Evolutionary conservation across 2,888 invertebrate genomes (phyloP), one percentile per base, ranked within the genome.

Genomic region (Gari tellinella): DNA sequence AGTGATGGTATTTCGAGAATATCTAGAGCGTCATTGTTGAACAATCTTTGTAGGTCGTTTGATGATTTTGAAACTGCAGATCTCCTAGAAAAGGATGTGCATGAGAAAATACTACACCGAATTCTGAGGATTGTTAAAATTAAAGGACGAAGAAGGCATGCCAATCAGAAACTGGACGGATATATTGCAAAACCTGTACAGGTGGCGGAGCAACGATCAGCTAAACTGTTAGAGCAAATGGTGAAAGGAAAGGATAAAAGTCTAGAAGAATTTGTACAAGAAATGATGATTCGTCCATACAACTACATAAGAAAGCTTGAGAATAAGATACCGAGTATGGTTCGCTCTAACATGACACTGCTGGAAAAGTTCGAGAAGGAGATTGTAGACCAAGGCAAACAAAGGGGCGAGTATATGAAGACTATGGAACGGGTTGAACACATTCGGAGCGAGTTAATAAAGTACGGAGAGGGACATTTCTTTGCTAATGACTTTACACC

Each of bases 321-420:
- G 60, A 76, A 52, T 17, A 82, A 78, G 25, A 76, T 85, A 31
- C 83, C 80, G 0, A 83, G 74, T 15, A 80, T 88, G 56, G 83
- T 88, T 23, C 46, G 72, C 14, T 73, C 82, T 4, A 87, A 85
- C 53, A 80, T 81, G 38, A 61, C 69, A 21, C 66, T 85, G 5
- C 79, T 87, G 56, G 80, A 81, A 7, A 76, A 80, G 40, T 85
- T 87, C 40, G 61, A 77, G 15, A 61, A 38, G 19, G 82, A 84
- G 46, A 64, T 79, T 15, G 46, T 74, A 4, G 74, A 80, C 37
- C 78, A 81, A 7, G 49, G 53, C 0, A 72, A 73, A 17, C 53
- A 72, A 17, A 66, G 75, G 26, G 53, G 51, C 15, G 65, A 84
- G 41, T 83, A 84, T 31, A 55, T 76, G 19, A 64, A 75, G 8